A percentile compares a stretch with the other conserved stretches of the same genome.
phyloP scores from a whole-genome alignment of 2,113 vertebrate species.

The Suncus etruscus region DNA sequence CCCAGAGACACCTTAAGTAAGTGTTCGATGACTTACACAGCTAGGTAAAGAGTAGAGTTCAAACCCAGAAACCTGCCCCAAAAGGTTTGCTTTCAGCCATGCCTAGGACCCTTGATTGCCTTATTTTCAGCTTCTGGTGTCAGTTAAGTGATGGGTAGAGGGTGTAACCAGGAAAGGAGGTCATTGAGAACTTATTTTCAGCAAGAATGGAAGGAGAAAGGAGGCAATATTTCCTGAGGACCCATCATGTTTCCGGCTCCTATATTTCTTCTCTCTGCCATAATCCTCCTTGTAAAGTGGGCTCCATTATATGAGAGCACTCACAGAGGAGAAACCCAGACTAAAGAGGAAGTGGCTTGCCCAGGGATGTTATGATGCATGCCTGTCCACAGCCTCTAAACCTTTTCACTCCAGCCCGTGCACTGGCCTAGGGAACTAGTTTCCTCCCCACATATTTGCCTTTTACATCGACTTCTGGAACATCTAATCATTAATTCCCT shows the following conservation, averaged over 20 bases:
- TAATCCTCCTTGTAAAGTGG: neutral
- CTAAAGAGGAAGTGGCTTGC: neutral
- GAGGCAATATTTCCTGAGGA: neutral
- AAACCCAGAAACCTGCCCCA: neutral
- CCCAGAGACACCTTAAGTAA: conserved; percentile 10
- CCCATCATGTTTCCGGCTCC: neutral
- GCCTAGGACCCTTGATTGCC: conserved; percentile 1
- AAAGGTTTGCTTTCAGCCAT: neutral
- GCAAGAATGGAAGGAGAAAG: neutral
- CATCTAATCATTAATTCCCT: neutral
- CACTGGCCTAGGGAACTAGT: neutral
- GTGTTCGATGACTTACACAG: conserved; percentile 35
- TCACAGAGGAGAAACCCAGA: neutral
- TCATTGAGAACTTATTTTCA: conserved; percentile 7
- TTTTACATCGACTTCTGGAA: neutral
- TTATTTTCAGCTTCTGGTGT: neutral
- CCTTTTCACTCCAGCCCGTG: neutral
- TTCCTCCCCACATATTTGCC: neutral
- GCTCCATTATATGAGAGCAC: neutral
- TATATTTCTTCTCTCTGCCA: neutral
- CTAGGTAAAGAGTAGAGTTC: conserved; percentile 42
- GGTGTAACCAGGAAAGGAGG: neutral
- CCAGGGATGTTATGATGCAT: neutral
- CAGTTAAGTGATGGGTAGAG: neutral
- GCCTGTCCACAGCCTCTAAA: neutral